These are phyloP conservation scores for Habrosyne pyritoides DNA, from an alignment of 2,888 invertebrate genomes.

Conservation along the genomic window DNA sequence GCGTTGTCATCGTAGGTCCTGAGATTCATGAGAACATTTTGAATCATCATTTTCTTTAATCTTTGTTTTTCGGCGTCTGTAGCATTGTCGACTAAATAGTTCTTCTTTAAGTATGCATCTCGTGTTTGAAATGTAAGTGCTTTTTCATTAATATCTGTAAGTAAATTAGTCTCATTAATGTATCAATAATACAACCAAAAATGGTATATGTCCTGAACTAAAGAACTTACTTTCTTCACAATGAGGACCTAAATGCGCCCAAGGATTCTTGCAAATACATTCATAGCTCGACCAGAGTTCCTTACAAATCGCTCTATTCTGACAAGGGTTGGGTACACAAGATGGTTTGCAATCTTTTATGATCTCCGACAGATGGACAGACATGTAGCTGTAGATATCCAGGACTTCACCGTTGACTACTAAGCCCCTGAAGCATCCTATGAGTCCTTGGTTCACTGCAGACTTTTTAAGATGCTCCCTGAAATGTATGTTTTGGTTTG, in stretches of 20 bases:
- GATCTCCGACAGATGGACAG: conserved; percentile 95
- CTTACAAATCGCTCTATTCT: conserved; percentile 94
- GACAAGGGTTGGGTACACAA: conserved; percentile 96
- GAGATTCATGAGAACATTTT: conserved; percentile 93
- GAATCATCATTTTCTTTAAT: conserved; percentile 89
- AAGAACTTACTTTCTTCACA: conserved; percentile 96
- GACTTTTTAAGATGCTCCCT: conserved; percentile 92
- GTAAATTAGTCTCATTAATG: background rate
- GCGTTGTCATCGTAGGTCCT: conserved; percentile 93
- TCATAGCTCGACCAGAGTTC: conserved; percentile 96
- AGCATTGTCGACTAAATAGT: conserved; percentile 87
- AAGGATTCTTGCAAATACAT: conserved; percentile 95
- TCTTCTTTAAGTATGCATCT: conserved; percentile 91
- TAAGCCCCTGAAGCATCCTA: conserved; percentile 96
- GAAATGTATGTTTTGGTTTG: conserved; percentile 28
- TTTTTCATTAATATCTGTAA: conserved; percentile 93
- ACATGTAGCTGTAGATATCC: conserved; percentile 96
- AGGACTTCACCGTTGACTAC: conserved; percentile 96
- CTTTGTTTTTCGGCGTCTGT: conserved; percentile 85
- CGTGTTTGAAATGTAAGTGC: conserved; percentile 93
- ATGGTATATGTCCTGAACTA: too few species aligned
- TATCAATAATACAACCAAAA: too few species aligned
- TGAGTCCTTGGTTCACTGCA: conserved; percentile 93
- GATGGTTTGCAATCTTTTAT: conserved; percentile 97
- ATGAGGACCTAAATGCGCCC: conserved; percentile 95